Evolutionary conservation across 2,797 vertebrate species (phyloP), one percentile per base, ranked within the genome.

Genomic region (Arnoldichthys spilopterus): DNA sequence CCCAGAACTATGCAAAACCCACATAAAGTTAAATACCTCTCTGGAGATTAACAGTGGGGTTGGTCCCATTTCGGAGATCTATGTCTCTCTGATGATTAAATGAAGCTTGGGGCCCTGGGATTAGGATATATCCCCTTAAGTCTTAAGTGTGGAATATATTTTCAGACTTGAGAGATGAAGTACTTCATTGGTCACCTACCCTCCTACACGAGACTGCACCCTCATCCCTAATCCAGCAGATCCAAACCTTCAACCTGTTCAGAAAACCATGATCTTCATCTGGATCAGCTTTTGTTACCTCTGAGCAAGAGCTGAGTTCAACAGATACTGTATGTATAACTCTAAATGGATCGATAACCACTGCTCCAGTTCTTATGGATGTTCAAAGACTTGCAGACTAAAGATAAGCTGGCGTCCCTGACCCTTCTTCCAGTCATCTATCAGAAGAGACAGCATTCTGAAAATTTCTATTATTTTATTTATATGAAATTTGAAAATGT

Each of bases 1-100:
- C 59, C 16, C 18, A 22, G 7, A 13, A 66, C 6, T 43, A 40
- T 11, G 4, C 37, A 67, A 45, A 28, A 8, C 2, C 49, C 6
- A 15, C 15, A 26, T 45, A 5, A 67, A 45, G 61, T 86, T 89
- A 84, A 86, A 84, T 83, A 85, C 81, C 84, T 64, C 86, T 69
- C 77, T 88, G 66, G 54, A 86, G 83, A 89, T 90, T 83, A 91
- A 81, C 83, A 79, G 82, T 9, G 24, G 82, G 82, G 83, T 83
- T 88, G 81, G 79, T 85, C 88, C 83, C 78, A 82, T 90, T 90
- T 90, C 37, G 43, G 11, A 43, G 37, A 66, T 26, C 26, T 6
- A 13, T 43, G 56, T 74, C 80, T 75, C 68, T 67, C 34, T 64
- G 80, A 58, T 76, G 78, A 77, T 77, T 58, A 51, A 84, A 85